phyloP scores from a whole-genome alignment of 2,113 vertebrate genomes.

The Herpailurus yagouaroundi region DNA sequence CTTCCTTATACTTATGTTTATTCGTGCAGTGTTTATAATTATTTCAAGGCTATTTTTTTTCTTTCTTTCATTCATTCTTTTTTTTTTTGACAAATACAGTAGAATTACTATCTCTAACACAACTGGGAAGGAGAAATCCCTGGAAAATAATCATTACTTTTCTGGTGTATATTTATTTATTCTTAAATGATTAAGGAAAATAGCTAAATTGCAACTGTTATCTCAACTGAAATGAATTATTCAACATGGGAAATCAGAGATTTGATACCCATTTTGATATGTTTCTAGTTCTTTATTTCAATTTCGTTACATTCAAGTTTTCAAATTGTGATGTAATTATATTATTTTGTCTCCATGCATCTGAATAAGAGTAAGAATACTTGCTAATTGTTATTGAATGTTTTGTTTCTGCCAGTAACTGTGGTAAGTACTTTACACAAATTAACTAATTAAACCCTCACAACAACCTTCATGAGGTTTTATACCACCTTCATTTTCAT shows the following conservation, averaged over 20 bases:
- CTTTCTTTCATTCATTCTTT: background rate
- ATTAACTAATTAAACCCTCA: background rate
- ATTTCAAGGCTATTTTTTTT: background rate
- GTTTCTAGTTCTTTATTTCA: background rate
- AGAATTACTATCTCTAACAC: background rate
- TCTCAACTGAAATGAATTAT: conserved; percentile 9
- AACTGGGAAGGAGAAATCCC: background rate
- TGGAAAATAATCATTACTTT: conserved; percentile 34
- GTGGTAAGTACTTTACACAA: background rate
- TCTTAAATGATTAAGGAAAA: conserved; percentile 17
- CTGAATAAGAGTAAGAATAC: background rate
- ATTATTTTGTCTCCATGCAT: background rate
- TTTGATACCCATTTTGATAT: background rate
- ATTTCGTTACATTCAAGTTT: background rate
- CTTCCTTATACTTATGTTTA: background rate
- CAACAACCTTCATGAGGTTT: background rate
- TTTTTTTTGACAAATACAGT: background rate
- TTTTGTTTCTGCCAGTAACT: background rate
- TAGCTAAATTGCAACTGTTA: conserved; percentile 38
- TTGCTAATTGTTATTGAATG: background rate
- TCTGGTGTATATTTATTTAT: background rate
- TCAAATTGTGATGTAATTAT: background rate
- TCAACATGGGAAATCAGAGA: background rate
- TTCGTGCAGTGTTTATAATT: background rate
- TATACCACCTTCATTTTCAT: background rate